Conservation (phyloP, 2,888 invertebrate species). For the Stenchaetothrips biformis region DNA sequence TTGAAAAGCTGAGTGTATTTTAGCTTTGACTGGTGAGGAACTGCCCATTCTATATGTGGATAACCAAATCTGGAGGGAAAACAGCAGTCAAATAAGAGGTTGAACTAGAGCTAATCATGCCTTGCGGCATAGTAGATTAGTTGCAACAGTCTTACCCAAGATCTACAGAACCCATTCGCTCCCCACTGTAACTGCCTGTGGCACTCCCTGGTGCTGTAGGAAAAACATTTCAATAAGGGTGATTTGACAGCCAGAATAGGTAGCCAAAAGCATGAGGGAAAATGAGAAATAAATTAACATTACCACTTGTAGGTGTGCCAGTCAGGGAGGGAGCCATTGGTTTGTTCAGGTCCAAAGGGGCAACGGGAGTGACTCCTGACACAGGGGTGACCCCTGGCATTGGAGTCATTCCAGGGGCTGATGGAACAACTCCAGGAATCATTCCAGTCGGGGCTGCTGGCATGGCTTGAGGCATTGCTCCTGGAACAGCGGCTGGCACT, state of each 20-base stretch:
- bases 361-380: neutral
- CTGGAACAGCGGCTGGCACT: neutral
- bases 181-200: neutral
- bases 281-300: neutral
- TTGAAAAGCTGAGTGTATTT: constrained; percentile 95
- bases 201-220: neutral
- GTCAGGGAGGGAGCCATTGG: neutral
- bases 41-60: constrained; percentile 75
- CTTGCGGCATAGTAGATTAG: neutral
- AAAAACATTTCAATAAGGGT: neutral
- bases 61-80: constrained; percentile 41
- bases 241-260: neutral
- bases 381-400: constrained; percentile 28
- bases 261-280: neutral
- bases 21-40: constrained; percentile 74
- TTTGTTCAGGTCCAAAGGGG: constrained; percentile 6
- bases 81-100: neutral
- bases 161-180: constrained; percentile 11
- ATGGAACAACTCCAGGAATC: neutral
- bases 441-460: neutral
- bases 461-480: neutral
- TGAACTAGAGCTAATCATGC: neutral
- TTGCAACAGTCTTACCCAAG: neutral
- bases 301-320: constrained; percentile 8
- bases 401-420: constrained; percentile 33